Base-by-base conservation (phyloP, 2,888 invertebrate species). In the Ormia ochracea region DNA sequence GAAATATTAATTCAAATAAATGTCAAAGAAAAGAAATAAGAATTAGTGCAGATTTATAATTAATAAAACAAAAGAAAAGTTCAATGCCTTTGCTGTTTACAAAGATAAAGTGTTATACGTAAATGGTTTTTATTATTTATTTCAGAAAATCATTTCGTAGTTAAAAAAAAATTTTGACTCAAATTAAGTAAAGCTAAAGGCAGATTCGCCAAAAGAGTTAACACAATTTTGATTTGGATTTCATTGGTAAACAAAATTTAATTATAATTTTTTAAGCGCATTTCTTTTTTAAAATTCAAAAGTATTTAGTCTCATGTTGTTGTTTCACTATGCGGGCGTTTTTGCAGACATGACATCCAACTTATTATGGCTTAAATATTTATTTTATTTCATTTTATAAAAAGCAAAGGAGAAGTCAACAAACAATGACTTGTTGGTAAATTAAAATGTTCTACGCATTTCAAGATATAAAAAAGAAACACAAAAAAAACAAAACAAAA, bases 391-490 rank as follows among this genome's bases (percentile, higher is more conserved):
- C 12, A 52, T 33, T 52, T 61, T 50, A 12, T 56, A 38, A 14
- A 54, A 63, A 17, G n/a, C 7, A 52, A 52, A 41, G 17, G 38
- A 59, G 26, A 59, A 52, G 23, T 19, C 23, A 7, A 33, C 23
- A 63, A n/a, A 21, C n/a, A 54, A 41, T 56, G 43, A 65, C 36
- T 65, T 56, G 59, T 45, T 38, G 45, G 45, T 26, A 78, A 78
- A 73, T 78, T 78, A 61, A 78, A 78, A 78, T 78, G 73, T 78
- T 73, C 61, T 68, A 73, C 73, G 73, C 73, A 78, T 78, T 38
- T 14, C 23, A 48, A 48, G 17, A 56, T n/a, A n/a, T n/a, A n/a
- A n/a, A n/a, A n/a, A n/a, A n/a, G n/a, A n/a, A n/a, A n/a, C n/a
- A n/a, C n/a, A n/a, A 48, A 26, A 21, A 28, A 63, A 45, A 33